A percentile compares a stretch with the other conserved stretches of the same genome.
Evolutionary conservation across 2,888 invertebrate species (phyloP).

Genomic region (Drosophila diplacantha): DNA sequence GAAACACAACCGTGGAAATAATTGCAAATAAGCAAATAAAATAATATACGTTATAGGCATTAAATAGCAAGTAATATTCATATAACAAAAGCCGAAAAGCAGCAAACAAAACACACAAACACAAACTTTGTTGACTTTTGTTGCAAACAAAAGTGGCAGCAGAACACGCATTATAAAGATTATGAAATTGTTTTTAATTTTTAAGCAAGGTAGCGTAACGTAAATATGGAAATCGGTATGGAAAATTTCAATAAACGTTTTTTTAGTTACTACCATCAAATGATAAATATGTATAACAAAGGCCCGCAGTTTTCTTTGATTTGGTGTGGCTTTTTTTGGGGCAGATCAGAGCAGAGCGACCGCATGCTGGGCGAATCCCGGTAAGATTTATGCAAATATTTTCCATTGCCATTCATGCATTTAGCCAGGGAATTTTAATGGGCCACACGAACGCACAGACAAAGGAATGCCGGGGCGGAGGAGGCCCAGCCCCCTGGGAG

Average conservation of each 20-base stretch:
- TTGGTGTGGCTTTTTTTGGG: background rate
- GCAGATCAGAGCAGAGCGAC: background rate
- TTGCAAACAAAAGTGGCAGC: conserved; percentile 56
- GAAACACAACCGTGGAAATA: conserved; percentile 43
- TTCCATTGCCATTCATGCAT: conserved; percentile 64
- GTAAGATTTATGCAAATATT: conserved; percentile 70
- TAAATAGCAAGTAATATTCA: conserved; percentile 19
- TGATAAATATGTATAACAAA: conserved; percentile 59
- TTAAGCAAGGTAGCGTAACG: conserved; percentile 60
- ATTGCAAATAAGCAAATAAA: conserved; percentile 60
- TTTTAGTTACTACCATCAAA: conserved; percentile 64
- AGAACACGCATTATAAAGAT: conserved; percentile 56
- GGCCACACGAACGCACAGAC: conserved; percentile 46
- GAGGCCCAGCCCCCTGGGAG: conserved; percentile 12
- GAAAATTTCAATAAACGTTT: conserved; percentile 65
- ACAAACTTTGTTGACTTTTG: conserved; percentile 50
- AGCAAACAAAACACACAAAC: conserved; percentile 10
- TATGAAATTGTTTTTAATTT: conserved; percentile 68
- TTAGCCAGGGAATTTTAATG: conserved; percentile 64
- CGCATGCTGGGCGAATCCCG: conserved; percentile 28
- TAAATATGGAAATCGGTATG: conserved; percentile 37
- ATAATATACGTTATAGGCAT: conserved; percentile 47
- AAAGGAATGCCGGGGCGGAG: conserved; percentile 14
- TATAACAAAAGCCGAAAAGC: conserved; percentile 30
- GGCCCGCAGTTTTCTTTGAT: conserved; percentile 12